phyloP scores from a whole-genome alignment of 2,797 vertebrate species.

The Ciconia nigra region DNA sequence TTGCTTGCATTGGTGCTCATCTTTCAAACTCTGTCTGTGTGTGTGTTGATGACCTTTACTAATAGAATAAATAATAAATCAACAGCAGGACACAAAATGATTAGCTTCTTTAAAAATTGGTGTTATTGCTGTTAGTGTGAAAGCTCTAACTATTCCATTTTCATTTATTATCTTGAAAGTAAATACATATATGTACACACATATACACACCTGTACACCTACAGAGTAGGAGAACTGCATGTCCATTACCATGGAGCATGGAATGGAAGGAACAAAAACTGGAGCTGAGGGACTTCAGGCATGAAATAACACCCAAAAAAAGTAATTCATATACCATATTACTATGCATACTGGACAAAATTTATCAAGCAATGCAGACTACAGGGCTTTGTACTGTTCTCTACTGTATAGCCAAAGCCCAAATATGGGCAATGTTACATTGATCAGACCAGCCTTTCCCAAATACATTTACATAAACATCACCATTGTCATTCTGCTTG shows the following conservation, averaged over 20 bases:
- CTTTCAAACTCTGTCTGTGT: background rate
- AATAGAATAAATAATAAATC: background rate
- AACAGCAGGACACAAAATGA: background rate
- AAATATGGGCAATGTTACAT: background rate
- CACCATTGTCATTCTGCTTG: background rate
- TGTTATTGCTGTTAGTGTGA: background rate
- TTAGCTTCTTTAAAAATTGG: background rate
- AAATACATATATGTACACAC: background rate
- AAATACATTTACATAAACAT: background rate
- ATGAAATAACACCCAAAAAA: background rate
- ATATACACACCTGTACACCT: no score
- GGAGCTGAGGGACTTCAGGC: background rate
- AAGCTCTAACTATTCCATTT: background rate
- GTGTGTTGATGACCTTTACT: background rate
- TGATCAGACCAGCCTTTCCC: background rate
- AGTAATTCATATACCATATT: background rate
- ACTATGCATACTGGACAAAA: background rate
- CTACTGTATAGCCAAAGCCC: background rate
- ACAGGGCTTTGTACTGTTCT: background rate
- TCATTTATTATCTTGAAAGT: background rate
- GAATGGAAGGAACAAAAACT: background rate
- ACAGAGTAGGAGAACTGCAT: background rate
- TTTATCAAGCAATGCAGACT: background rate
- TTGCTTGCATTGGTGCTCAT: background rate
- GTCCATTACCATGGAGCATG: no score